Evolutionary conservation across 2,888 invertebrate genomes (phyloP).

Genomic region (Limenitis camilla): DNA sequence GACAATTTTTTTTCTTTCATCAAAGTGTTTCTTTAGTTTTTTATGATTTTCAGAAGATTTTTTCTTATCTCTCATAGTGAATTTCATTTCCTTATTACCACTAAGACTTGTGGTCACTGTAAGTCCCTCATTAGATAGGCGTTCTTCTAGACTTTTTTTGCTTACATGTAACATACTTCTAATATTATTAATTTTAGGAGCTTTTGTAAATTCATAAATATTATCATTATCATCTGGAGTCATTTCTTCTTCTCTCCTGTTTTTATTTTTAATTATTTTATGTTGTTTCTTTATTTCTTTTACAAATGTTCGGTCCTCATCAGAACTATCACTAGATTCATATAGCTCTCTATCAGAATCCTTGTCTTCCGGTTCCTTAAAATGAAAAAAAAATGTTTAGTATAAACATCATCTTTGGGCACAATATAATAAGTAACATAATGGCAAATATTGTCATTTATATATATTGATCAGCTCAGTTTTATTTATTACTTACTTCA

Average conservation of each 20-base stretch:
- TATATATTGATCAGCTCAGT: not conserved
- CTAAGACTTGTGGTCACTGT: slow-evolving; percentile 68
- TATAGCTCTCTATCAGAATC: slow-evolving; percentile 73
- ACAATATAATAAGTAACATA: too few relatives aligned
- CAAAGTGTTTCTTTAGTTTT: slow-evolving; percentile 78
- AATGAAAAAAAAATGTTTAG: slow-evolving; percentile 32
- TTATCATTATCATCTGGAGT: slow-evolving; percentile 33
- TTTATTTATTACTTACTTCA: slow-evolving; percentile 46
- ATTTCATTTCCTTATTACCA: slow-evolving; percentile 88
- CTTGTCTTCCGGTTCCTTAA: slow-evolving; percentile 54
- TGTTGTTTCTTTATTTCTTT: slow-evolving; percentile 87
- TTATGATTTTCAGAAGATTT: slow-evolving; percentile 71
- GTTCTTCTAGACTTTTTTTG: slow-evolving; percentile 82
- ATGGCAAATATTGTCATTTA: too few relatives aligned
- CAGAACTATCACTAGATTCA: slow-evolving; percentile 76
- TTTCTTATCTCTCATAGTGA: slow-evolving; percentile 76
- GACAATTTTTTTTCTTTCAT: slow-evolving; percentile 80
- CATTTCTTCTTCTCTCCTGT: slow-evolving; percentile 32
- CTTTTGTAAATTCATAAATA: slow-evolving; percentile 50
- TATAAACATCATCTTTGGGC: not conserved
- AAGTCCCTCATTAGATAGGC: slow-evolving; percentile 77
- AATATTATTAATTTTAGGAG: slow-evolving; percentile 69
- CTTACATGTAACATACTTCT: slow-evolving; percentile 64
- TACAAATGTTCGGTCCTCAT: slow-evolving; percentile 86
- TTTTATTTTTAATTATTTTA: slow-evolving; percentile 70